A percentile compares a stretch with the other conserved stretches of the same genome.
Evolutionary conservation across 2,113 vertebrate species (phyloP).

Genomic region (Sula dactylatra): DNA sequence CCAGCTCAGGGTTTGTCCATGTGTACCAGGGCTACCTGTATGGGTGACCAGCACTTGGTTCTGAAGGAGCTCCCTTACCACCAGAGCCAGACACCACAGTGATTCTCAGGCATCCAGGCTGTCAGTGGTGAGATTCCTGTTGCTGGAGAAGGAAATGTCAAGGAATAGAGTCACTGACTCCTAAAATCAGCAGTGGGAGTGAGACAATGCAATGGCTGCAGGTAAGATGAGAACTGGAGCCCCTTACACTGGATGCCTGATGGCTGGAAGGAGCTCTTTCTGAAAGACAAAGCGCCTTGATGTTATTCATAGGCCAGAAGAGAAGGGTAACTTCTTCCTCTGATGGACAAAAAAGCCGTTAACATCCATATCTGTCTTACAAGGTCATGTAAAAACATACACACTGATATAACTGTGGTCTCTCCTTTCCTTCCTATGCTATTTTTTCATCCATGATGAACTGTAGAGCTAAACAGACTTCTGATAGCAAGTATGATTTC

Average conservation of each 20-base stretch:
- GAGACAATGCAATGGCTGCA: not conserved
- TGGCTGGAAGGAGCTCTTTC: not conserved
- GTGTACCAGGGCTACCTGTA: not conserved
- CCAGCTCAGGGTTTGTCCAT: not conserved
- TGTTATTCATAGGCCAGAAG: no score
- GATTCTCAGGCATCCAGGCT: not conserved
- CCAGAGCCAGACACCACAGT: not conserved
- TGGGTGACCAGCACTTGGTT: not conserved
- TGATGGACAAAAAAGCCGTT: not conserved
- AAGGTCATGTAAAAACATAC: not conserved
- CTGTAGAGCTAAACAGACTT: not conserved
- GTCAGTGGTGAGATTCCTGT: not conserved
- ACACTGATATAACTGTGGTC: rapidly evolving
- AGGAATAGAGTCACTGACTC: not conserved
- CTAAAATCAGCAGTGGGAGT: not conserved
- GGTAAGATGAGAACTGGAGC: not conserved
- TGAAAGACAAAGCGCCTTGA: not conserved
- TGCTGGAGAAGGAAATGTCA: not conserved
- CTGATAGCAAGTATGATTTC: not conserved
- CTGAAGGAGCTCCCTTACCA: not conserved
- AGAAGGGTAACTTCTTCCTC: not conserved
- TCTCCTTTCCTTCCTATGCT: not conserved
- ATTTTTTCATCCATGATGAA: not conserved
- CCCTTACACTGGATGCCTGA: not conserved
- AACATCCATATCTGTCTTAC: not conserved